Percentiles rank a stretch among this genome's conserved stretches.
phyloP scores from a whole-genome alignment of 2,797 vertebrate species.

The Poeciliopsis gracilis region DNA sequence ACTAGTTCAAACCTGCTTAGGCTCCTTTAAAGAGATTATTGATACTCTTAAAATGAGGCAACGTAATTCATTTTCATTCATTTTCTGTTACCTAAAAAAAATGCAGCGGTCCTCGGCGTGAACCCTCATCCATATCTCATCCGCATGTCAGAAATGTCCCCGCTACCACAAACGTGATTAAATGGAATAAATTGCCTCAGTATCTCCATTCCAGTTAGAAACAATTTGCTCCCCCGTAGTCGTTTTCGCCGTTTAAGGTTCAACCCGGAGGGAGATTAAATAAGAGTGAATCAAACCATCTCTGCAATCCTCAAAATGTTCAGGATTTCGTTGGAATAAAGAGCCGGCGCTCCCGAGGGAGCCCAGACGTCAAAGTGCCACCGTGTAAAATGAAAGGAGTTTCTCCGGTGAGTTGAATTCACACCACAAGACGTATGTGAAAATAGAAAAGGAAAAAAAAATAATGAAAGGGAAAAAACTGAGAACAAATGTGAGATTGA shows the following conservation, averaged over 20 bases:
- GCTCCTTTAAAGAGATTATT: background rate
- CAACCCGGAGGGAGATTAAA: background rate
- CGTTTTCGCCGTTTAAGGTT: background rate
- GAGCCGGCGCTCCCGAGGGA: background rate
- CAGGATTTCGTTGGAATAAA: background rate
- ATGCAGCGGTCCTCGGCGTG: background rate
- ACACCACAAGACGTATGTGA: background rate
- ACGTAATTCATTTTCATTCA: background rate
- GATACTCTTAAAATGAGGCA: background rate
- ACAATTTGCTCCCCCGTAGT: background rate
- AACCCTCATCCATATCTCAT: background rate
- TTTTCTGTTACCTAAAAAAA: background rate
- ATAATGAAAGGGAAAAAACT: background rate
- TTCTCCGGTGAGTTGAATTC: background rate
- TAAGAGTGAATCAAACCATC: background rate
- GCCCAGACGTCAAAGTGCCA: background rate
- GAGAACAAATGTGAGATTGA: background rate
- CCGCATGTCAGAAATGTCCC: background rate
- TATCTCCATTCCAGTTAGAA: background rate
- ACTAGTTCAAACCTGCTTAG: background rate
- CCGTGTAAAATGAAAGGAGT: constrained; percentile 2
- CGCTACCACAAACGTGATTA: background rate
- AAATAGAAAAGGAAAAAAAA: background rate
- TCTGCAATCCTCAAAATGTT: background rate
- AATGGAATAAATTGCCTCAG: background rate